Evolutionary conservation across 1,140 invertebrate species (phyloP), one percentile per base, ranked within the genome.

Genomic region (Cydia pomonella): DNA sequence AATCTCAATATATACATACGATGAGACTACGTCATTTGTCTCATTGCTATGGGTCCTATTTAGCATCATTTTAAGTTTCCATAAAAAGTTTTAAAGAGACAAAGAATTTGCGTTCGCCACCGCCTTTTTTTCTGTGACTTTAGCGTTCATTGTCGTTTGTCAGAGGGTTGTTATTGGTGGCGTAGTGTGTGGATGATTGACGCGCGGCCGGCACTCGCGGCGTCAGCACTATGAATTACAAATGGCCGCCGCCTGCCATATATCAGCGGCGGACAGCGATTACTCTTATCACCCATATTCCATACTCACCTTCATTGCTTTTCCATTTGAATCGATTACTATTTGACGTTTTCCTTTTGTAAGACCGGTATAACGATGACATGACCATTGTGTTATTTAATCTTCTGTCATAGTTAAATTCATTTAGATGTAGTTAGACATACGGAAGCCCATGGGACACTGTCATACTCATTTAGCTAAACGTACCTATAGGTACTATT

Each of bases 41-140:
- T 69, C 64, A 69, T 69, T 69, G 29, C 64, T 69, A 69, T 69
- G 64, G 64, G 29, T 23, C 16, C 64, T 69, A 69, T 69, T 69
- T 69, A 69, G 64, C 64, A 69, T 69, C 64, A 69, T 69, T 69
- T 69, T 69, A 41, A 69, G 64, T 69, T 69, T 69, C 64, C 64
- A 69, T 69, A 69, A 69, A 69, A 69, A 69, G 27, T 33, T 33
- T 29, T 59, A 27, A 69, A 18, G n/a, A n/a, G 33, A 18, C 13
- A 38, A 33, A 33, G 13, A 6, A 7, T 69, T 21, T 41, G 64
- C 64, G 1, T n/a, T 9, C 9, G 18, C 25, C 2, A 13, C 7
- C 5, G 25, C 13, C 16, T 69, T 41, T 5, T 33, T 33, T 21
- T 9, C 0, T 33, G 16, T 38, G 23, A 13, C 33, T 29, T 6